Conservation (phyloP, 2,888 invertebrate genomes). For the Microctonus brassicae region DNA sequence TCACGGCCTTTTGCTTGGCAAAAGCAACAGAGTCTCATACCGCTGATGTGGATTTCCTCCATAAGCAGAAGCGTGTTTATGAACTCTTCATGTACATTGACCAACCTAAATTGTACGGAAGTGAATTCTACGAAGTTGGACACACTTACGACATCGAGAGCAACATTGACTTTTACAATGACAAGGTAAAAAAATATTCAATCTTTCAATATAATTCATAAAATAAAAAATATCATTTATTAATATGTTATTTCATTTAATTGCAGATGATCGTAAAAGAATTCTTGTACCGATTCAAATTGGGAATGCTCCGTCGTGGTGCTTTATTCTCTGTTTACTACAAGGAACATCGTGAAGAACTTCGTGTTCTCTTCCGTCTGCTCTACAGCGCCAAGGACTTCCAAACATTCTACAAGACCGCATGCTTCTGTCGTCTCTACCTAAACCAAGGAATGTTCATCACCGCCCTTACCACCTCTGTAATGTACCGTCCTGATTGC, state of each 20-base stretch:
- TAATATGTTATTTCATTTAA: neutral
- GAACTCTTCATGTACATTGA: slow-evolving; percentile 62
- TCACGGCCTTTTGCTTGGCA: slow-evolving; percentile 53
- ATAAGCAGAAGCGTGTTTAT: slow-evolving; percentile 65
- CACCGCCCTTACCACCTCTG: slow-evolving; percentile 77
- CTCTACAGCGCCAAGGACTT: slow-evolving; percentile 81
- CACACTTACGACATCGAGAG: slow-evolving; percentile 58
- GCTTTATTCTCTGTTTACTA: slow-evolving; percentile 78
- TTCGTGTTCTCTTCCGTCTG: slow-evolving; percentile 76
- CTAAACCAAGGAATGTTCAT: slow-evolving; percentile 80
- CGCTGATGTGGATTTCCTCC: slow-evolving; percentile 65
- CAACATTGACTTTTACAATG: slow-evolving; percentile 59
- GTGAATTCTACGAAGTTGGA: slow-evolving; percentile 61
- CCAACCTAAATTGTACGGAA: slow-evolving; percentile 56
- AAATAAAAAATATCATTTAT: neutral
- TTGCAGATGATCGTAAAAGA: slow-evolving; percentile 57
- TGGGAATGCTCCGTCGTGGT: slow-evolving; percentile 73
- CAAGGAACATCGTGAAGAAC: slow-evolving; percentile 75
- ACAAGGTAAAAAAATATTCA: slow-evolving; percentile 53
- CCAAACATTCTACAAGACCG: slow-evolving; percentile 79
- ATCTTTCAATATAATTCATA: neutral
- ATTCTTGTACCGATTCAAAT: slow-evolving; percentile 56
- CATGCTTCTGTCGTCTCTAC: slow-evolving; percentile 77
- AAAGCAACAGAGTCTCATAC: slow-evolving; percentile 52
- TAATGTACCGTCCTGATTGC: slow-evolving; percentile 76